Percentiles rank a stretch among this genome's conserved stretches.
These are phyloP conservation scores for Ectropis crepuscularia DNA, from an alignment of 2,888 invertebrate genomes.

Conservation along the genomic window DNA sequence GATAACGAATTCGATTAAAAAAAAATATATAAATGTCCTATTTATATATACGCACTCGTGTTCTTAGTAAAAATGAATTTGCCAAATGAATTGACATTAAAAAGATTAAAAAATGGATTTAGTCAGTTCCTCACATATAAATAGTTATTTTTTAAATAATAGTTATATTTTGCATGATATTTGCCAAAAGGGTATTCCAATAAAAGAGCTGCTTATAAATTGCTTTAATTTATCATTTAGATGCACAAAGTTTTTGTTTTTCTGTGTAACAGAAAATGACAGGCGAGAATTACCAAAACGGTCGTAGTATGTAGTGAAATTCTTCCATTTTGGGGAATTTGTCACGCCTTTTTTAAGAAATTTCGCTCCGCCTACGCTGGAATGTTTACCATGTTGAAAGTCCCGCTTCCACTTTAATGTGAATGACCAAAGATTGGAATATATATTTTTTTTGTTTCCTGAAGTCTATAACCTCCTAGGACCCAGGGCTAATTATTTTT, in stretches of 20 bases:
- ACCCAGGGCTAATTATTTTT: no score
- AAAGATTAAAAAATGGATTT: conserved; percentile 23
- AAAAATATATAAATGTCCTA: conserved; percentile 14
- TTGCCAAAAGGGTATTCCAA: conserved; percentile 39
- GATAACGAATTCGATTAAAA: conserved; percentile 32
- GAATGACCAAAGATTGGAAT: no score
- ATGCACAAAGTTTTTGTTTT: conserved; percentile 58
- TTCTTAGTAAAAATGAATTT: conserved; percentile 55
- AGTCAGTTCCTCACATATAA: conserved; percentile 54
- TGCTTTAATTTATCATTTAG: conserved; percentile 41
- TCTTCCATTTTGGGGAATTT: conserved; percentile 59
- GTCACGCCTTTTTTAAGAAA: no score
- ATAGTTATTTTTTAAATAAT: conserved; percentile 37
- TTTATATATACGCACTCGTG: conserved; percentile 43
- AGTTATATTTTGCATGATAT: conserved; percentile 43
- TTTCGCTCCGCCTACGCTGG: no score
- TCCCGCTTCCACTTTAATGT: no score
- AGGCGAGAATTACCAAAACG: conserved; percentile 61
- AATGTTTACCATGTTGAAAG: no score
- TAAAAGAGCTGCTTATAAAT: conserved; percentile 24
- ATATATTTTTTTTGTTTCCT: no score
- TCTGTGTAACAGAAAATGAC: conserved; percentile 45
- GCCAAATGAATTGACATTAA: conserved; percentile 61
- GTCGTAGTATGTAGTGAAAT: conserved; percentile 54
- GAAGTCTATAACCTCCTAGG: no score